A percentile compares a stretch with the other conserved stretches of the same genome.
phyloP scores from a whole-genome alignment of 2,888 invertebrate species.

The Phengaris alcon region DNA sequence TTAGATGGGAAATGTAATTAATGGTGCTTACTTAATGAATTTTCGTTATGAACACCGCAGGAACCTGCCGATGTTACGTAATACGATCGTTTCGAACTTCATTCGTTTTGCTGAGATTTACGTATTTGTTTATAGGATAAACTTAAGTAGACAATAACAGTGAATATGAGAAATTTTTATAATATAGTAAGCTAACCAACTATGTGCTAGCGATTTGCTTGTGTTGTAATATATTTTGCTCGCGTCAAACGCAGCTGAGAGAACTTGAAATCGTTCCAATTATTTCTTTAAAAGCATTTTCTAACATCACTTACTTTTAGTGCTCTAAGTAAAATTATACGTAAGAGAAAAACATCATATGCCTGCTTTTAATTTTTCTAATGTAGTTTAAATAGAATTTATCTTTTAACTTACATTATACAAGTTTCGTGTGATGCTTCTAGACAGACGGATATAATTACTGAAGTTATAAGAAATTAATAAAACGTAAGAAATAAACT shows the following conservation, averaged over 20 bases:
- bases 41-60: conserved; percentile 65
- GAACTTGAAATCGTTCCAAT: conserved; percentile 42
- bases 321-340: background rate
- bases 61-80: conserved; percentile 43
- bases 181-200: conserved; percentile 23
- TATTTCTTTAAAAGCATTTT: conserved; percentile 42
- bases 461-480: background rate
- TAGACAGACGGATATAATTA: background rate
- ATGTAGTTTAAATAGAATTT: too few species aligned
- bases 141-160: background rate
- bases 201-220: conserved; percentile 38
- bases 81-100: background rate
- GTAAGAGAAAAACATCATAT: background rate
- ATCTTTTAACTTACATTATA: too few species aligned
- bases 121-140: background rate
- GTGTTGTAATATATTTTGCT: conserved; percentile 39
- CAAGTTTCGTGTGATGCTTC: too few species aligned
- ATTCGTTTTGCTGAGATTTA: background rate
- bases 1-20: conserved; percentile 65
- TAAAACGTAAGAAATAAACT: background rate
- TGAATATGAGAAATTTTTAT: background rate
- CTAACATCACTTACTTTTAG: conserved; percentile 37
- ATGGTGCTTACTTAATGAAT: conserved; percentile 73
- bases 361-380: too few species aligned
- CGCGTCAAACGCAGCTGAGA: conserved; percentile 40